Percentiles rank a stretch among this genome's conserved stretches.
These are phyloP conservation scores for Turdus rufiventris DNA, from an alignment of 2,113 vertebrate species.

Conservation along the genomic window DNA sequence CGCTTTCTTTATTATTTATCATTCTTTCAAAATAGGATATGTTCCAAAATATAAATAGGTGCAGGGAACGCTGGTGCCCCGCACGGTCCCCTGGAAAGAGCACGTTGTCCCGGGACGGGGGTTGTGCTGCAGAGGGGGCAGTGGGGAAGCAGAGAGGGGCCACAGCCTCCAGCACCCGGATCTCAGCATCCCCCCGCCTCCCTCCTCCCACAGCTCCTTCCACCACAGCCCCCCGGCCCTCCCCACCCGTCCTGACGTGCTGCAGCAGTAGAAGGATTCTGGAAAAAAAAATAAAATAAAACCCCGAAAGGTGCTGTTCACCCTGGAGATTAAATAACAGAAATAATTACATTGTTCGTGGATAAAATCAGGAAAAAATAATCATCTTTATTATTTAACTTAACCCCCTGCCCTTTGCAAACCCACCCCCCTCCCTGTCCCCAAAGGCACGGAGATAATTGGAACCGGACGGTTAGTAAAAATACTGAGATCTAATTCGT, in stretches of 20 bases:
- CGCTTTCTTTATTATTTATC: conserved; percentile 71
- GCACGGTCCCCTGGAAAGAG: conserved; percentile 79
- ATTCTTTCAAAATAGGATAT: conserved; percentile 64
- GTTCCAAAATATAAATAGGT: conserved; percentile 78
- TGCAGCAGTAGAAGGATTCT: conserved; percentile 29
- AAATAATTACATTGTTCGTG: conserved; percentile 72
- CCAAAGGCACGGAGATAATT: conserved; percentile 76
- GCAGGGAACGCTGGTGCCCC: conserved; percentile 80
- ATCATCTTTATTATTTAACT: conserved; percentile 80
- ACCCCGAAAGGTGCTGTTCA: conserved; percentile 53
- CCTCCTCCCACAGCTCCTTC: not conserved
- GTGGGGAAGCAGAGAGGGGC: not conserved
- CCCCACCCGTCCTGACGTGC: not conserved
- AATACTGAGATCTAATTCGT: conserved; percentile 74
- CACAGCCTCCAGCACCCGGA: not conserved
- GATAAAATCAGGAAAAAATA: conserved; percentile 77
- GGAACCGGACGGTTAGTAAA: conserved; percentile 67
- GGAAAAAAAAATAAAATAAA: conserved; percentile 4
- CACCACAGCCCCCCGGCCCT: not conserved
- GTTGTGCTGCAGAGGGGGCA: not conserved
- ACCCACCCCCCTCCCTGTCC: conserved; percentile 66
- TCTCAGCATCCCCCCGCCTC: not conserved
- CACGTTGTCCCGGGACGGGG: conserved; percentile 18
- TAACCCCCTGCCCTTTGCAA: conserved; percentile 67
- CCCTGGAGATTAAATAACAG: conserved; percentile 72